Percentiles rank a stretch among this genome's conserved stretches.
Conservation (phyloP, 2,797 vertebrate species). For the Arctocebus calabarensis region DNA sequence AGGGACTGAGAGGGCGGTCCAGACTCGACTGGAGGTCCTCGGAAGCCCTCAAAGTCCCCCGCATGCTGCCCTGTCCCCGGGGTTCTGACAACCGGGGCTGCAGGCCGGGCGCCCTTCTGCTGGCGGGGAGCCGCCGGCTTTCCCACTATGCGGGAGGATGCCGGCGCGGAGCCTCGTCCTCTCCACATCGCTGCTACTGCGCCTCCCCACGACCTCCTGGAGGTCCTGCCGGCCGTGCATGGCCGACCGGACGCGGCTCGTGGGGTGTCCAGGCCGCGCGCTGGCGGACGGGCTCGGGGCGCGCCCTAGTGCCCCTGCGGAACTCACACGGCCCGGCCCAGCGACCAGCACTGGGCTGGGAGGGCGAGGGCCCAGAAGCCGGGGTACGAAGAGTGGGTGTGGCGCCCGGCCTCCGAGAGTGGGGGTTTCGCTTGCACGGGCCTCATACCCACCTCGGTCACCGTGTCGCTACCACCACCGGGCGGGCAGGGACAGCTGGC, state of each 20-base stretch:
- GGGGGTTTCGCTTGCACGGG: neutral
- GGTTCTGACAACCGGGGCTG: neutral
- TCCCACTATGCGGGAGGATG: accelerated
- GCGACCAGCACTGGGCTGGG: neutral
- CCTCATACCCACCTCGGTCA: neutral
- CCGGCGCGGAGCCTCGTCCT: neutral
- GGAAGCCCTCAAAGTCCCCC: constrained; percentile 88
- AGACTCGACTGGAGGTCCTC: constrained; percentile 65
- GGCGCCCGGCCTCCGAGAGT: neutral
- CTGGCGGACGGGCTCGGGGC: neutral
- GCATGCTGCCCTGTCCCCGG: constrained; percentile 75
- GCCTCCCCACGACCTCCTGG: neutral
- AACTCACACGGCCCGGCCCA: neutral
- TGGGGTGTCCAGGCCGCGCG: neutral
- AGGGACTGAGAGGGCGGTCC: neutral
- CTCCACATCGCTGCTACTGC: accelerated
- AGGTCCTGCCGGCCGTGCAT: neutral
- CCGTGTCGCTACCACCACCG: neutral
- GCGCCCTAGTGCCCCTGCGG: neutral
- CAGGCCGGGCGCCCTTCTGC: neutral
- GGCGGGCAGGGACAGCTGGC: accelerated
- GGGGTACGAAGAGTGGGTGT: neutral
- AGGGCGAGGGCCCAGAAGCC: neutral
- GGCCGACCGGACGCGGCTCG: neutral
- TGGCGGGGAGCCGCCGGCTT: neutral